phyloP scores from a whole-genome alignment of 2,113 vertebrate genomes.

The Leuciscus idus region DNA sequence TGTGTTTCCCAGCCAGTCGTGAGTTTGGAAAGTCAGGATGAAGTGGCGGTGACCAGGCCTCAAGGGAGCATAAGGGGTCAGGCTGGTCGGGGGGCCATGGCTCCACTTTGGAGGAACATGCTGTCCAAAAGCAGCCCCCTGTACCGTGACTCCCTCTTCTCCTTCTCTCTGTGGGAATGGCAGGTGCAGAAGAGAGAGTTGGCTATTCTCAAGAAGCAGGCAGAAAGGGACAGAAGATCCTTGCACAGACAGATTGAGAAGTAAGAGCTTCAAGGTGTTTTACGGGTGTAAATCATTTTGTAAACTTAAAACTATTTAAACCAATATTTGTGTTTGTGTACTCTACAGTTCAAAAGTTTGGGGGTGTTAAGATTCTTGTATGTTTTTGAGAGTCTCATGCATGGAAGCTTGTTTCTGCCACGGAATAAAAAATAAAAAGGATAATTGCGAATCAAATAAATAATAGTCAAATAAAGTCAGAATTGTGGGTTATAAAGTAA shows the following conservation, averaged over 20 bases:
- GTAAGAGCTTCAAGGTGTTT: constrained; percentile 63
- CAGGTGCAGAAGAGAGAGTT: constrained; percentile 75
- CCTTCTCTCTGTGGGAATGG: constrained; percentile 79
- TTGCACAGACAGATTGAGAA: constrained; percentile 71
- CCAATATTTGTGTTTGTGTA: background rate
- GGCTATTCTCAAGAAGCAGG: constrained; percentile 70
- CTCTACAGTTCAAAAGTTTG: background rate
- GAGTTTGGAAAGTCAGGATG: constrained; percentile 41
- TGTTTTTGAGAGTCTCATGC: background rate
- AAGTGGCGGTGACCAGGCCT: constrained; percentile 31
- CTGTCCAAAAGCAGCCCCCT: constrained; percentile 78
- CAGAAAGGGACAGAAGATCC: constrained; percentile 70
- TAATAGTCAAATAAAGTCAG: too few species aligned
- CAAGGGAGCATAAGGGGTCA: background rate
- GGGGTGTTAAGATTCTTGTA: background rate
- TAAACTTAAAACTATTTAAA: background rate
- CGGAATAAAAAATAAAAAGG: too few species aligned
- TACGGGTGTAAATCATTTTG: background rate
- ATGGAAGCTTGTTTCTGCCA: too few species aligned
- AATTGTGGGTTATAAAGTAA: too few species aligned
- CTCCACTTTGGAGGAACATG: constrained; percentile 79
- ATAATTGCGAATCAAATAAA: too few species aligned
- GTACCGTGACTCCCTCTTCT: constrained; percentile 79
- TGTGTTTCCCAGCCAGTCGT: background rate
- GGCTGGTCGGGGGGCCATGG: constrained; percentile 64